Evolutionary conservation across 2,797 vertebrate genomes (phyloP), one percentile per base, ranked within the genome.

Genomic region (Cephalopachus bancanus): DNA sequence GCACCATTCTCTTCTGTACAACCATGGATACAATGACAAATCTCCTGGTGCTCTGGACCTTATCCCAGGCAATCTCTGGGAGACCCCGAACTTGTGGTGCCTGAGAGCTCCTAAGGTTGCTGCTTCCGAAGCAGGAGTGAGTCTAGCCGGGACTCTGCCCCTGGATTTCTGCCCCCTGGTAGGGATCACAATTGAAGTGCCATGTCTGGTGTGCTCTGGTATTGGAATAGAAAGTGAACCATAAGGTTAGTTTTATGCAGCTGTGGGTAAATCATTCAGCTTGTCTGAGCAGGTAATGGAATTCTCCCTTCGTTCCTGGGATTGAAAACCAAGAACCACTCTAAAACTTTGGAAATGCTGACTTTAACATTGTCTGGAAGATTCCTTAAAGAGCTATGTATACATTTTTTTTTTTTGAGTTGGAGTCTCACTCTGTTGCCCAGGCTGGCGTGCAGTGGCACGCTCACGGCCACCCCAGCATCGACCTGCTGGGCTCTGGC

Each of bases 321-420:
- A 89, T 81, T 22, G 3, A 37, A 93, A 92, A 49, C 8, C 90
- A 76, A 69, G 24, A 12, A 83, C 60, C 78, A 60, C 60, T 53
- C 60, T 72, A 80, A 94, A 74, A 5, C 53, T 75, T 84, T 69
- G 76, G 71, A 83, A 86, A 89, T 88, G 37, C n/a, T 79, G 30
- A 49, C 86, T 53, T 37, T 78, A 62, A 65, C 15, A 22, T 79
- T 83, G 60, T 74, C 75, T 89, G 10, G 33, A 60, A 24, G 51
- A 69, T 75, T 60, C 19, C 53, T 11, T 10, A 33, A 95, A 17
- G 67, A 91, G 93, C 44, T 44, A 62, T 57, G 1, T 33, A 9
- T 19, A 17, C 11, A 44, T 44, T 44, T 44, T 44, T 44, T 44
- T 44, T 44, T 44, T 44, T 44, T 44, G 44, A 44, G 44, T 44